Evolutionary conservation across 1,140 invertebrate species (phyloP).

Genomic region (Antheraea pernyi): DNA sequence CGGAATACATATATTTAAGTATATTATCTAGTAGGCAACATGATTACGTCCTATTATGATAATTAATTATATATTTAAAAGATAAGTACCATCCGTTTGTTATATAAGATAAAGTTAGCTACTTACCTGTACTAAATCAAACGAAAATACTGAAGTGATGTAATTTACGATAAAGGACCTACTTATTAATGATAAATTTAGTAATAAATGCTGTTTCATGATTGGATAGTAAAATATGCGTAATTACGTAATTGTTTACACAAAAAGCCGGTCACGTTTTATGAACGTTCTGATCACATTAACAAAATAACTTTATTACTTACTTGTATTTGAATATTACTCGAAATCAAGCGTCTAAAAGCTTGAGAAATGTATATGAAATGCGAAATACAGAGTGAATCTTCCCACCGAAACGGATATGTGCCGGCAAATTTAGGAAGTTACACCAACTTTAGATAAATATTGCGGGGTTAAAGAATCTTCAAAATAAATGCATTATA

Average conservation of each 20-base stretch:
- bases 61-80: neutral
- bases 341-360: neutral
- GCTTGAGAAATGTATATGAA: conserved; percentile 11
- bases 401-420: conserved; percentile 3
- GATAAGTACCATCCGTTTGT: neutral
- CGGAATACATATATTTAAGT: conserved; percentile 3
- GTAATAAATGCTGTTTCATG: neutral
- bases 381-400: conserved; percentile 5
- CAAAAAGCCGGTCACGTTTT: neutral
- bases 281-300: neutral
- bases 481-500: conserved; percentile 16
- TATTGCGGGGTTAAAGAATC: neutral
- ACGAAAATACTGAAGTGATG: neutral
- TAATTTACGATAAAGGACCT: neutral
- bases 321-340: neutral
- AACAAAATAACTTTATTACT: neutral
- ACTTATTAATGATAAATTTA: neutral
- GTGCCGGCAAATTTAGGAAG: conserved; percentile 10
- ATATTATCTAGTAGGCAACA: neutral
- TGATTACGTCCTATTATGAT: neutral
- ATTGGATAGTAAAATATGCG: neutral
- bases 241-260: conserved; percentile 5
- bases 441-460: neutral
- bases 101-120: neutral
- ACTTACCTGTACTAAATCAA: neutral